phyloP scores from a whole-genome alignment of 2,113 vertebrate genomes.

The Callospermophilus lateralis region DNA sequence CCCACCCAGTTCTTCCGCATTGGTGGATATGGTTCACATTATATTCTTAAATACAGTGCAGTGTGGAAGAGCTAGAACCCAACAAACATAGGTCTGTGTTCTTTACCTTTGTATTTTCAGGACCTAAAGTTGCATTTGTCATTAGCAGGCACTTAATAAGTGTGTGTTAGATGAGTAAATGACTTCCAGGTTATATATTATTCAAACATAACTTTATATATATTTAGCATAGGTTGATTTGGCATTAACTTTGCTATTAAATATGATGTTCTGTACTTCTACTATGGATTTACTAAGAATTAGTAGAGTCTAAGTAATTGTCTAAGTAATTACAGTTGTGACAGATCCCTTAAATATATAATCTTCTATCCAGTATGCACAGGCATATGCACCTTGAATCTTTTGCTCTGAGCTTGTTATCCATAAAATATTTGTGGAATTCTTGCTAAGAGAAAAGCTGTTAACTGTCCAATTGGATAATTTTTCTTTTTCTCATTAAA shows the following conservation, averaged over 20 bases:
- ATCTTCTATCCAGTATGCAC: not conserved
- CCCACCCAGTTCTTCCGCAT: not conserved
- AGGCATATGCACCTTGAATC: conserved; percentile 29
- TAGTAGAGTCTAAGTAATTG: not conserved
- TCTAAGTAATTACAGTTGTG: conserved; percentile 9
- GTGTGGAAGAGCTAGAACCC: not conserved
- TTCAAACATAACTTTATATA: not conserved
- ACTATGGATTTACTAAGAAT: conserved; percentile 7
- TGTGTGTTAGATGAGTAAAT: conserved; percentile 26
- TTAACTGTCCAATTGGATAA: conserved; percentile 75
- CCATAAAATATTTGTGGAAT: conserved; percentile 74
- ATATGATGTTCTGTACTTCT: conserved; percentile 15
- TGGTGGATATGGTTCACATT: not conserved
- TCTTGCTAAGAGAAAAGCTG: conserved; percentile 64
- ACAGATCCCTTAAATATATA: conserved; percentile 16
- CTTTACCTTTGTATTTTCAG: not conserved
- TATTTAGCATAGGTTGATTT: conserved; percentile 44
- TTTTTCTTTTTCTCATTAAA: conserved; percentile 84
- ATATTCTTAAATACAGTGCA: conserved; percentile 16
- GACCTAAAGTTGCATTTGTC: not conserved
- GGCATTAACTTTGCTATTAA: conserved; percentile 41
- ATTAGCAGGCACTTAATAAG: not conserved
- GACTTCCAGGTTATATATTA: not conserved
- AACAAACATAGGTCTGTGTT: not conserved
- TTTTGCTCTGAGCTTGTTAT: conserved; percentile 71